phyloP scores from a whole-genome alignment of 2,888 invertebrate species.

The Hemithea aestivaria region DNA sequence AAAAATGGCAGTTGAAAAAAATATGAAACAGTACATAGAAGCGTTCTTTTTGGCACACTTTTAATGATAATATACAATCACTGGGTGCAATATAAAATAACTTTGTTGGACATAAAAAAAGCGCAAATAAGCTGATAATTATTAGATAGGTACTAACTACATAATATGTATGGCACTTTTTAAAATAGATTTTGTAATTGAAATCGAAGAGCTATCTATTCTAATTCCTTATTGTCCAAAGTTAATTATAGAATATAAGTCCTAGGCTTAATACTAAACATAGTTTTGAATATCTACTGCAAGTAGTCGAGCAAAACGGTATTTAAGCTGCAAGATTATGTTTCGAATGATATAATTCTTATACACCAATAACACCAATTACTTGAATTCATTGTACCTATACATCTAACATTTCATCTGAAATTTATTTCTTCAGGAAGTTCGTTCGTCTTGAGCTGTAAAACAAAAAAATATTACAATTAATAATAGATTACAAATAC shows the following conservation, averaged over 20 bases:
- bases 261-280: slow-evolving; percentile 11
- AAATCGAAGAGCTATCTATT: slow-evolving; percentile 14
- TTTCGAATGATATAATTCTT: too few species aligned
- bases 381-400: too few species aligned
- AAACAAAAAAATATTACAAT: too few species aligned
- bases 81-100: too few species aligned
- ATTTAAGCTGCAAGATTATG: too few species aligned
- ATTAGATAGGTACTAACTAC: slow-evolving; percentile 56
- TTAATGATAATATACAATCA: slow-evolving; percentile 10
- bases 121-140: slow-evolving; percentile 29
- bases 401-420: too few species aligned
- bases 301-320: too few species aligned
- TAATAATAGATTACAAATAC: too few species aligned
- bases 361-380: too few species aligned
- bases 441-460: too few species aligned
- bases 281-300: slow-evolving; percentile 4
- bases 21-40: slow-evolving; percentile 14
- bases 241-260: slow-evolving; percentile 4
- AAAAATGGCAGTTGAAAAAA: slow-evolving; percentile 15
- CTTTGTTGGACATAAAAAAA: slow-evolving; percentile 5
- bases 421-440: too few species aligned
- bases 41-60: slow-evolving; percentile 38
- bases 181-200: slow-evolving; percentile 14
- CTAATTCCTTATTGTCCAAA: slow-evolving; percentile 18
- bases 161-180: slow-evolving; percentile 36